Conservation (phyloP, 2,888 invertebrate species). For the Helleia helle region DNA sequence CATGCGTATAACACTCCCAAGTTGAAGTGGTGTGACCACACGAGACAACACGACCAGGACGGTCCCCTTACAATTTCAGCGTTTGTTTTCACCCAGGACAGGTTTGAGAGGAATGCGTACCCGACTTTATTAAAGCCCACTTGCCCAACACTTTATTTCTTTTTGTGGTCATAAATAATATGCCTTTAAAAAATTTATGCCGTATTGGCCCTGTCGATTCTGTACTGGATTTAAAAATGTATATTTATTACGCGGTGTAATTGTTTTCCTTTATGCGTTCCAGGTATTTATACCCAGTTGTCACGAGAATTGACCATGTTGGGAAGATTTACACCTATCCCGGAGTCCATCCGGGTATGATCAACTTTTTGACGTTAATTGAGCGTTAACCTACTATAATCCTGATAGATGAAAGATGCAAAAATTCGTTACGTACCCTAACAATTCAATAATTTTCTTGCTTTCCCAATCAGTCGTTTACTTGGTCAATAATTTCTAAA, state of each 20-base stretch:
- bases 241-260: not conserved
- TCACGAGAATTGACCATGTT: no score
- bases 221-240: slow-evolving; percentile 15
- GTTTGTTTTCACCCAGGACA: slow-evolving; percentile 50
- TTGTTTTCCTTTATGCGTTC: not conserved
- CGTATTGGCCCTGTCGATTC: slow-evolving; percentile 44
- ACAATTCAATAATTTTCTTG: no score
- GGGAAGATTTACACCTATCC: no score
- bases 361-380: no score
- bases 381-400: no score
- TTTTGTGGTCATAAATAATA: slow-evolving; percentile 64
- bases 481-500: no score
- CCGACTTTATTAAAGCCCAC: slow-evolving; percentile 65
- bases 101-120: slow-evolving; percentile 48
- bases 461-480: no score
- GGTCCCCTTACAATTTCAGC: slow-evolving; percentile 41
- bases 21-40: slow-evolving; percentile 44
- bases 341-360: no score
- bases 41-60: slow-evolving; percentile 34
- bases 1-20: slow-evolving; percentile 44
- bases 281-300: not conserved
- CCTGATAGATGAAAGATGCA: no score
- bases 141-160: slow-evolving; percentile 66
- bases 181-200: slow-evolving; percentile 54
- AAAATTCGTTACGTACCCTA: no score